Evolutionary conservation across 2,797 vertebrate genomes (phyloP), one percentile per base, ranked within the genome.

Genomic region (Microctenopoma lineatum): DNA sequence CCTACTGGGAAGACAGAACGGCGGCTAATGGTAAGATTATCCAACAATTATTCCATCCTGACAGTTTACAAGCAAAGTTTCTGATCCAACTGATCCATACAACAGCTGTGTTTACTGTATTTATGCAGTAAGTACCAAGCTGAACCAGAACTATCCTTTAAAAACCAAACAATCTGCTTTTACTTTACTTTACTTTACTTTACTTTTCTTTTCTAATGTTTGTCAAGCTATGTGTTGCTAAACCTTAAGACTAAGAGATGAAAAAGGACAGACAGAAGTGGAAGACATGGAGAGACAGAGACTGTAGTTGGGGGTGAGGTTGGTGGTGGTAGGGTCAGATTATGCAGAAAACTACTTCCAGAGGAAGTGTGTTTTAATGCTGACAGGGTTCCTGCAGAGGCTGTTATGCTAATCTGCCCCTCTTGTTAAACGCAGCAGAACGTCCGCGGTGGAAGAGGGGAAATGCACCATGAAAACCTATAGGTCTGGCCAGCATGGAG

Each of bases 381-480:
- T 87, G 81, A 90, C 81, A 73, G 83, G 62, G 85, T 90, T 93
- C 88, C 92, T 88, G 84, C 58, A 68, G 84, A 83, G 86, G 87
- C 81, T 87, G 86, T 90, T 87, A 91, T 93, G 91, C 84, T 94
- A 92, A 94, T 93, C 88, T 90, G 77, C 70, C 66, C 53, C 41
- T 26, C 34, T 78, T 81, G 82, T 89, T 92, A 89, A 86, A 83
- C 63, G 54, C 86, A 70, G 86, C 73, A 84, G 60, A 87, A 80
- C 50, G 32, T 75, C 80, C 41, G 38, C 15, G 36, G 71, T 80
- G 72, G 81, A 81, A 59, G 75, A 73, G 75, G 56, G 79, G 77
- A 87, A 91, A 91, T 88, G 81, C 85, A 89, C 74, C 84, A 86
- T 92, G 90, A 92, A 92, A 90, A 87, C 67, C 80, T 88, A 63